phyloP scores from a whole-genome alignment of 2,113 vertebrate genomes.

The Siniperca knerii region DNA sequence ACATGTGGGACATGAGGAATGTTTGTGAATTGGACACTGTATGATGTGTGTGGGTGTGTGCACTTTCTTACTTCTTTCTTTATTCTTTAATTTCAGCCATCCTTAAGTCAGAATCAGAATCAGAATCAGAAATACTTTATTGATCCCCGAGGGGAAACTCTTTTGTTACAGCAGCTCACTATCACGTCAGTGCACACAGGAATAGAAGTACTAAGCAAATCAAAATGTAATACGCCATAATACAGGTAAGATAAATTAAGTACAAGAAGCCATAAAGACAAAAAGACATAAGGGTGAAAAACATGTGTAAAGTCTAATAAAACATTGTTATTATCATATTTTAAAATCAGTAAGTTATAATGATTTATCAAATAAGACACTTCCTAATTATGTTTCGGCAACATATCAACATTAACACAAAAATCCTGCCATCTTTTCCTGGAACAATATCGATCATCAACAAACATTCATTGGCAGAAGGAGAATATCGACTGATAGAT shows the following conservation, averaged over 20 bases:
- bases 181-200: no score
- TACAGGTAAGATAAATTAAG: no score
- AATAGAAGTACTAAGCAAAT: no score
- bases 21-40: conserved; percentile 1
- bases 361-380: not conserved
- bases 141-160: no score
- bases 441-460: not conserved
- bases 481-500: not conserved
- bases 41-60: not conserved
- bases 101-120: not conserved
- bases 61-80: not conserved
- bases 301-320: no score
- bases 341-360: not conserved
- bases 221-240: no score
- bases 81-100: not conserved
- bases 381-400: not conserved
- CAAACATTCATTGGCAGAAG: not conserved
- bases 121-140: no score
- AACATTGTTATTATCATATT: not conserved
- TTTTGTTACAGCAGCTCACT: no score
- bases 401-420: not conserved
- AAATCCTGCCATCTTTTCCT: not conserved
- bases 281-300: not conserved
- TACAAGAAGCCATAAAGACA: not conserved
- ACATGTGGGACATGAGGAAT: conserved; percentile 9